phyloP scores from a whole-genome alignment of 2,113 vertebrate species.

The Triplophysa tibetana region DNA sequence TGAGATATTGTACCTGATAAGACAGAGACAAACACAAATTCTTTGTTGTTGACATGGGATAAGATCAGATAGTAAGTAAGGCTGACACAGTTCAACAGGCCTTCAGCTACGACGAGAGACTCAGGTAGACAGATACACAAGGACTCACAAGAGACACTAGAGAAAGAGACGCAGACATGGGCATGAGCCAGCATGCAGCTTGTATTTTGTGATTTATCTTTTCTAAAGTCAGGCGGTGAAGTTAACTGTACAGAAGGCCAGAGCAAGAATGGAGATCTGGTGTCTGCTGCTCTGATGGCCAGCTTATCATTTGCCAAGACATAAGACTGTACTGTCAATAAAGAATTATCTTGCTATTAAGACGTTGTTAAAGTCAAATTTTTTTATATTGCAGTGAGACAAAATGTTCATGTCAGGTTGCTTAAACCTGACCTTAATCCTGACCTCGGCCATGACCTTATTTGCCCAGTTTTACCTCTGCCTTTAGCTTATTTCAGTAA shows the following conservation, averaged over 20 bases:
- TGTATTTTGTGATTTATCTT: constrained; percentile 31
- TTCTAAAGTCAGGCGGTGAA: constrained; percentile 7
- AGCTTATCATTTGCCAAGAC: too few relatives aligned
- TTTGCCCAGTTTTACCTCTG: neutral
- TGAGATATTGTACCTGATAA: constrained; percentile 38
- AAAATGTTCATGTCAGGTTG: constrained; percentile 16
- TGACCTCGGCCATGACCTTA: neutral
- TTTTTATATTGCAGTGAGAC: neutral
- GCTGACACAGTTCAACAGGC: constrained; percentile 25
- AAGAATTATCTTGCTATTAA: too few relatives aligned
- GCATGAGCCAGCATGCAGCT: constrained; percentile 16
- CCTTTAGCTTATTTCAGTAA: neutral
- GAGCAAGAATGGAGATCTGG: neutral
- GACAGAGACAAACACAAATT: constrained; percentile 27
- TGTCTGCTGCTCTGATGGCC: neutral
- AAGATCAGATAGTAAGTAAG: constrained; percentile 33
- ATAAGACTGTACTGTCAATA: too few relatives aligned
- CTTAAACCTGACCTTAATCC: neutral
- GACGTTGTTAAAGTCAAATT: neutral
- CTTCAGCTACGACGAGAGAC: constrained; percentile 34
- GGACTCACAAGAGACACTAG: neutral
- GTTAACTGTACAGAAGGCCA: neutral
- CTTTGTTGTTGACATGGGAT: constrained; percentile 40
- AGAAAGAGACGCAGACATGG: neutral
- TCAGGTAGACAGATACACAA: neutral